Conservation (phyloP, 2,888 invertebrate genomes). For the Rhabditoides inermis region DNA sequence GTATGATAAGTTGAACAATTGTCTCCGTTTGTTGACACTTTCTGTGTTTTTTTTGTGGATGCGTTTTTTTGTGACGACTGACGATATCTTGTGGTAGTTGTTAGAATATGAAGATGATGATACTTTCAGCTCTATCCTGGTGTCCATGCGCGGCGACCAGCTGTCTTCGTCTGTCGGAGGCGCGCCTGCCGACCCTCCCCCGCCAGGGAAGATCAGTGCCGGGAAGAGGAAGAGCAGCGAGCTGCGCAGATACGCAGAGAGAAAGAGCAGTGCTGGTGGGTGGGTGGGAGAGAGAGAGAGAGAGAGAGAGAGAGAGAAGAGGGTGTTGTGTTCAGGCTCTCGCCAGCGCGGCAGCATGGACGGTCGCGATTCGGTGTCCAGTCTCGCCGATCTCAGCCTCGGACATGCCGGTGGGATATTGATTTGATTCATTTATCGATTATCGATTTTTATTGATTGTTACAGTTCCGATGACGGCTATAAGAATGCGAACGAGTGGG, state of each 20-base stretch:
- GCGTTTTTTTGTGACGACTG: too few species aligned
- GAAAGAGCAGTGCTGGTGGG: constrained; percentile 14
- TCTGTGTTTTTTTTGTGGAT: too few species aligned
- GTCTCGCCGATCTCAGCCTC: too few species aligned
- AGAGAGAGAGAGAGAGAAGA: neutral
- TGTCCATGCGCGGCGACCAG: constrained; percentile 16
- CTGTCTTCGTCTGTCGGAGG: constrained; percentile 1
- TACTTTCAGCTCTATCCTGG: constrained; percentile 14
- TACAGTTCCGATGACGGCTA: neutral
- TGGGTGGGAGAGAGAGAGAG: neutral
- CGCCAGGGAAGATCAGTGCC: constrained; percentile 6
- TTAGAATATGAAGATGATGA: neutral
- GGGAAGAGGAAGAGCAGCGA: constrained; percentile 6
- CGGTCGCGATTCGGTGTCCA: neutral
- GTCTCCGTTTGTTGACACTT: too few species aligned
- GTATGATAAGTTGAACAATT: too few species aligned
- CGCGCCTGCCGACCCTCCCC: constrained; percentile 3
- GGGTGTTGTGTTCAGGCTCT: neutral
- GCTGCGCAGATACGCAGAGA: constrained; percentile 9
- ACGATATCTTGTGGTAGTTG: too few species aligned
- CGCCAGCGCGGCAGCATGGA: neutral
- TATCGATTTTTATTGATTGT: constrained; percentile 3
- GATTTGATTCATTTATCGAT: constrained; percentile 8
- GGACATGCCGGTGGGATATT: too few species aligned
- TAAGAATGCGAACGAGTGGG: too few species aligned